Conservation (phyloP, 2,888 invertebrate species). For the Anoplius nigerrimus region DNA sequence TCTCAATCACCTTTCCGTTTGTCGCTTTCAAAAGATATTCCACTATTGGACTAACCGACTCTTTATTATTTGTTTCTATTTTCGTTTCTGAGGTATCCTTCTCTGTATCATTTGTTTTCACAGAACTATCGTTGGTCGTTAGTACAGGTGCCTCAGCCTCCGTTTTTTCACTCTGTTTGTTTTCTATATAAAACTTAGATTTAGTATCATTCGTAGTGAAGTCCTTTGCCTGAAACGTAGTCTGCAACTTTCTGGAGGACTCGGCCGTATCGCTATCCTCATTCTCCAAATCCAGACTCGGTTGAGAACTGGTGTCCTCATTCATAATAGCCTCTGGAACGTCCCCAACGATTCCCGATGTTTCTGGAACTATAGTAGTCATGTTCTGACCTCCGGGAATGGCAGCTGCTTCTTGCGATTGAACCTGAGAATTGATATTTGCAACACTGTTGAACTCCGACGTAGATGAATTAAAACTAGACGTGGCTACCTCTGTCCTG, state of each 20-base stretch:
- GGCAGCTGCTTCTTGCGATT: constrained; percentile 40
- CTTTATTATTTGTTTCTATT: constrained; percentile 27
- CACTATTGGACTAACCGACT: constrained; percentile 26
- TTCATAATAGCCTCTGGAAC: constrained; percentile 71
- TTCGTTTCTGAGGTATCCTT: constrained; percentile 16
- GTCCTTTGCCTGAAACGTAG: constrained; percentile 70
- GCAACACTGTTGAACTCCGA: constrained; percentile 55
- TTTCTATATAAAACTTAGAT: constrained; percentile 45
- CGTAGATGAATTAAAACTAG: constrained; percentile 54
- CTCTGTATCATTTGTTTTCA: too few relatives aligned
- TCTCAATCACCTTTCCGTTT: constrained; percentile 32
- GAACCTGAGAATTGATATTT: constrained; percentile 44
- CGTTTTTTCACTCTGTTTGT: constrained; percentile 39
- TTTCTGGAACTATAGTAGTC: constrained; percentile 39
- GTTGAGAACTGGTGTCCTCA: constrained; percentile 72
- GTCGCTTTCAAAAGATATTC: constrained; percentile 35
- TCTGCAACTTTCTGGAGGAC: constrained; percentile 64
- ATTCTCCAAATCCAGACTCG: constrained; percentile 68
- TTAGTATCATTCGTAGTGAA: constrained; percentile 58
- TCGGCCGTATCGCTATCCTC: constrained; percentile 59
- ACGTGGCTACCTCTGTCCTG: constrained; percentile 77
- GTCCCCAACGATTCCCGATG: constrained; percentile 55
- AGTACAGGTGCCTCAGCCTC: constrained; percentile 14
- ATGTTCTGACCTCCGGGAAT: constrained; percentile 43
- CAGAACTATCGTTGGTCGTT: constrained; percentile 15